Percentiles rank a stretch among this genome's conserved stretches.
phyloP scores from a whole-genome alignment of 2,888 invertebrate species.

The Hydraecia micacea region DNA sequence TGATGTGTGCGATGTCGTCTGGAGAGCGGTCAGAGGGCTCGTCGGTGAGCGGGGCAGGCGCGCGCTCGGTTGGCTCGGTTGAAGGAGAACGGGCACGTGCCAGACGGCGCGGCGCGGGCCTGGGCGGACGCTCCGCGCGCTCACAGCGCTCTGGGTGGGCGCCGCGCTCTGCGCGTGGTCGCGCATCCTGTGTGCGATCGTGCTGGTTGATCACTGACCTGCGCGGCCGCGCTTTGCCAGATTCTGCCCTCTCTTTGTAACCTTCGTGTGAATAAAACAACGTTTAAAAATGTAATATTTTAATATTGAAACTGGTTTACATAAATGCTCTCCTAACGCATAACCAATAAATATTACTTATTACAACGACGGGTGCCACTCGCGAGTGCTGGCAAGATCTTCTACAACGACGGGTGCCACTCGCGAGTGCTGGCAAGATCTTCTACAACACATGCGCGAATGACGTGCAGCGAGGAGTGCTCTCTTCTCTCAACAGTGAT shows the following conservation, averaged over 20 bases:
- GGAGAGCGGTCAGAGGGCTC: conserved; percentile 21
- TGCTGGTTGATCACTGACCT: conserved; percentile 32
- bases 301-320: conserved; percentile 59
- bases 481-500: conserved; percentile 15
- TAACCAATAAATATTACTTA: conserved; percentile 53
- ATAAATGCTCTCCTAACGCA: conserved; percentile 47
- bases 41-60: conserved; percentile 11
- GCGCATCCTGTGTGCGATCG: conserved; percentile 14
- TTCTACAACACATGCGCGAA: conserved; percentile 18
- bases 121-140: conserved; percentile 28
- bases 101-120: conserved; percentile 8
- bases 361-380: conserved; percentile 41
- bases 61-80: conserved; percentile 25
- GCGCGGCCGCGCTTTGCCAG: conserved; percentile 38
- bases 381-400: conserved; percentile 14
- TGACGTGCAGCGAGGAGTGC: conserved; percentile 14
- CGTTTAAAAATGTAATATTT: conserved; percentile 53
- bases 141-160: conserved; percentile 11
- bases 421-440: conserved; percentile 16
- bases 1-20: conserved; percentile 4
- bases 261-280: conserved; percentile 71
- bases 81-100: conserved; percentile 8
- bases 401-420: conserved; percentile 36
- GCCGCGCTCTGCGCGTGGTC: conserved; percentile 20
- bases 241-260: conserved; percentile 50